phyloP scores from a whole-genome alignment of 2,888 invertebrate species.

The Andrena marginata region DNA sequence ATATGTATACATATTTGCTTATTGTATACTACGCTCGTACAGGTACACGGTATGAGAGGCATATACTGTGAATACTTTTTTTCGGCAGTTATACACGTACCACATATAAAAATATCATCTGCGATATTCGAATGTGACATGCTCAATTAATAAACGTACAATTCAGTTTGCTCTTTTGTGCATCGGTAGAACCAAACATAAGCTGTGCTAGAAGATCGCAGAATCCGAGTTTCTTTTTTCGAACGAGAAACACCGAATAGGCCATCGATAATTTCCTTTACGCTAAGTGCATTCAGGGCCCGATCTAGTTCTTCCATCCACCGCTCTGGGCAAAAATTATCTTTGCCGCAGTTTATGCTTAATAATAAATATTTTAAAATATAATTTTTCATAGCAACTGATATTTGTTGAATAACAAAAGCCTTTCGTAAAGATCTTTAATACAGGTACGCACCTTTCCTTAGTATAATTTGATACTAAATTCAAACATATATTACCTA shows the following conservation, averaged over 20 bases:
- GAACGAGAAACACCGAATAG: constrained; percentile 25
- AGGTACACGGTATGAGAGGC: constrained; percentile 67
- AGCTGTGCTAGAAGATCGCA: constrained; percentile 16
- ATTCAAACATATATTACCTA: no score
- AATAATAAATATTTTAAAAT: no score
- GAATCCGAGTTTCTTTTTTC: constrained; percentile 15
- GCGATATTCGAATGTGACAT: constrained; percentile 37
- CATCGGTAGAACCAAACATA: constrained; percentile 13
- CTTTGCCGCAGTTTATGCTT: no score
- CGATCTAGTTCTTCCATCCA: no score
- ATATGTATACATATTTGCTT: constrained; percentile 67
- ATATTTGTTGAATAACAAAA: no score
- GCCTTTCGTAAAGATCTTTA: no score
- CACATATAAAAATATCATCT: constrained; percentile 68
- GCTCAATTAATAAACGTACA: constrained; percentile 19
- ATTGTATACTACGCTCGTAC: constrained; percentile 61
- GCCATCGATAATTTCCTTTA: constrained; percentile 19
- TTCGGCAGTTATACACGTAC: constrained; percentile 67
- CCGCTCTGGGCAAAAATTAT: no score
- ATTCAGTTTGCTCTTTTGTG: constrained; percentile 9
- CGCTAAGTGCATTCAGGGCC: neutral
- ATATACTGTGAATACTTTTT: constrained; percentile 60
- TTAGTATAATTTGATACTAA: no score
- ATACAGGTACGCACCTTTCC: no score
- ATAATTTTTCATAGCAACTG: no score